These are phyloP conservation scores for Andrena minutula DNA, from an alignment of 2,888 invertebrate species.

Conservation along the genomic window DNA sequence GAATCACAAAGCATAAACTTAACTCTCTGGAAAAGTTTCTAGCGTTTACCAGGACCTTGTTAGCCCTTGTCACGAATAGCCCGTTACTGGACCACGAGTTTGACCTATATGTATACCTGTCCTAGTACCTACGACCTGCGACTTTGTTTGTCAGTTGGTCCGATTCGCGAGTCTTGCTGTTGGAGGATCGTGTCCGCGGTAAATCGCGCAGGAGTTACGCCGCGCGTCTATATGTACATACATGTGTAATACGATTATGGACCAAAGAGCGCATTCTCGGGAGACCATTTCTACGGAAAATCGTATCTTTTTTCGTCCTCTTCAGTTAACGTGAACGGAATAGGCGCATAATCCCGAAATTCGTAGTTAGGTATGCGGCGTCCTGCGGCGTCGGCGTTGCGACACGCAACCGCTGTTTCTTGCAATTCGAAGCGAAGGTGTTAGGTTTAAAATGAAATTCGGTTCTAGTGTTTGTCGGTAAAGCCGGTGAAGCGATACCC, in stretches of 20 bases:
- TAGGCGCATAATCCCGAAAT: too few species aligned
- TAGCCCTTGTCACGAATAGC: not conserved
- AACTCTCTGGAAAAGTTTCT: not conserved
- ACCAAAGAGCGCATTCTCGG: conserved; percentile 33
- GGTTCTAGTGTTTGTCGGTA: too few species aligned
- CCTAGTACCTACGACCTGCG: not conserved
- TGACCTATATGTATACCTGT: conserved; percentile 6
- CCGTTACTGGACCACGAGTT: conserved; percentile 38
- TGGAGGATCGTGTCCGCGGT: conserved; percentile 20
- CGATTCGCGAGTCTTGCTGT: conserved; percentile 13
- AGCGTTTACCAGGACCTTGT: not conserved
- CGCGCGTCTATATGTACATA: not conserved
- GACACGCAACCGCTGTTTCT: too few species aligned
- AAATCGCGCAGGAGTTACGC: conserved; percentile 27
- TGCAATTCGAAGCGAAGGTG: too few species aligned
- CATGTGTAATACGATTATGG: conserved; percentile 34
- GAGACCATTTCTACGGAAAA: conserved; percentile 31
- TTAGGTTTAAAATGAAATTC: too few species aligned
- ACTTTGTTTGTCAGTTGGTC: too few species aligned
- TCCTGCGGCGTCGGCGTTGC: too few species aligned
- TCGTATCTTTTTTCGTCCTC: too few species aligned
- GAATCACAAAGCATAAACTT: not conserved
- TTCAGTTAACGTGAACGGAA: too few species aligned
- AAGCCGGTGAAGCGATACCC: not conserved
- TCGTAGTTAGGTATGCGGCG: too few species aligned